Base-by-base conservation (phyloP, 2,888 invertebrate species). In the Agrochola litura region DNA sequence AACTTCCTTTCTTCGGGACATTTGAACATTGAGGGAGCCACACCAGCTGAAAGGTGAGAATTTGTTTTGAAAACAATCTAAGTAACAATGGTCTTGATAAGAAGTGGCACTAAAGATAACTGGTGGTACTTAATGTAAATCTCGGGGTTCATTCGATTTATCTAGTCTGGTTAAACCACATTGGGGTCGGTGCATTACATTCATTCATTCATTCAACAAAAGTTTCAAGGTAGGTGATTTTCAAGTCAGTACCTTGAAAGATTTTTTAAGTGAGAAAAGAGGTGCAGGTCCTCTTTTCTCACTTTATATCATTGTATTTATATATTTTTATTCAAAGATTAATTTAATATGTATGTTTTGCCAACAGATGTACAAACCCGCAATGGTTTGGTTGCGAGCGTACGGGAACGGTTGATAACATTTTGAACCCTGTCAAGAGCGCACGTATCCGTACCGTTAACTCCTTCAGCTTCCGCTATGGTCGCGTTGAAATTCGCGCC, bases 401-500 rank as follows among this genome's bases (percentile, higher is more conserved):
- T n/a, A 91, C 93, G 1, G 98, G 97, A 60, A 94, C 93, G n/a
- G 92, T 92, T 22, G 90, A 90, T 1, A 97, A 97, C 89, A 94
- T 97, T 30, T 83, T 98, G 41, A 98, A 98, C 91, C 98, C 98
- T 0, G 94, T 97, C 80, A 97, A 97, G 92, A 98, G 98, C 86
- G 98, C 98, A 16, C 96, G 97, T 74, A 78, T 98, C 46, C 97
- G 97, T 68, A 97, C 98, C 1, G 95, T 97, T 0, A 84, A 97
- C 14, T 97, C 97, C 0, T 98, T 98, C 93, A 95, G 96, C 81
- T 98, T 98, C 93, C 97, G 96, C 85, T 98, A 97, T 90, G 98
- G 98, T 12, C 95, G 94, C 60, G 93, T 98, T 30, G 97, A 97
- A 91, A 97, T 97, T 10, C 95, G 97, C 72, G 98, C 98, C 2